Base-by-base conservation (phyloP, 1,140 invertebrate species). In the Ephestia elutella region DNA sequence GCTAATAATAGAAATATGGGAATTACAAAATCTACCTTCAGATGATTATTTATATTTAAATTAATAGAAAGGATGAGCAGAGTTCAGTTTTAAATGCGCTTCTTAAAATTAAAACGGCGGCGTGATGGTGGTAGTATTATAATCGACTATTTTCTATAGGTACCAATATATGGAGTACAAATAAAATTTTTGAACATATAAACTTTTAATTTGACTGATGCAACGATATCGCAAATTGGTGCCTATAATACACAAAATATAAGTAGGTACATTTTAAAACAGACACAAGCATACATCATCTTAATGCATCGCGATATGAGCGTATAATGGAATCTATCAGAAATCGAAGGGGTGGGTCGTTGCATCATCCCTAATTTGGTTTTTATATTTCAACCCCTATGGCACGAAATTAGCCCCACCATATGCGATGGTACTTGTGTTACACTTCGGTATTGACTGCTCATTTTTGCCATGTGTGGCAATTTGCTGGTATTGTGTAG, bases 281-380 rank as follows among this genome's bases (percentile, higher is more conserved):
- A 51, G 19, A 21, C 8, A 59, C 48, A 18, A 28, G 56, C 58
- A 61, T 66, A 65, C 57, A 71, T 66, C 70, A 69, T 60, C 69
- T 65, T 82, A 80, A 85, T 75, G 75, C 71, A 70, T 74, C 63
- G 51, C 54, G 62, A 69, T 71, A 68, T 75, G 70, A 81, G 62
- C 69, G 70, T 80, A 82, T 86, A 85, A 86, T 86, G 80, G 83
- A 86, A 85, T 86, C 80, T 83, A 83, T 81, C 82, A 77, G 72
- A 78, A 85, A 87, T 85, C 80, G 80, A 82, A 82, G 82, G 84
- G 82, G 84, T 87, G 81, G 78, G 75, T 63, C 75, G 70, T 82
- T 82, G 73, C 80, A 71, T 83, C 82, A 85, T 85, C 74, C 84
- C 82, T 82, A 82, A 82, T 85, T 85, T 80, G 72, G 70, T 81